A percentile compares a stretch with the other conserved stretches of the same genome.
Conservation (phyloP, 2,888 invertebrate genomes). For the Lepas anatifera region DNA sequence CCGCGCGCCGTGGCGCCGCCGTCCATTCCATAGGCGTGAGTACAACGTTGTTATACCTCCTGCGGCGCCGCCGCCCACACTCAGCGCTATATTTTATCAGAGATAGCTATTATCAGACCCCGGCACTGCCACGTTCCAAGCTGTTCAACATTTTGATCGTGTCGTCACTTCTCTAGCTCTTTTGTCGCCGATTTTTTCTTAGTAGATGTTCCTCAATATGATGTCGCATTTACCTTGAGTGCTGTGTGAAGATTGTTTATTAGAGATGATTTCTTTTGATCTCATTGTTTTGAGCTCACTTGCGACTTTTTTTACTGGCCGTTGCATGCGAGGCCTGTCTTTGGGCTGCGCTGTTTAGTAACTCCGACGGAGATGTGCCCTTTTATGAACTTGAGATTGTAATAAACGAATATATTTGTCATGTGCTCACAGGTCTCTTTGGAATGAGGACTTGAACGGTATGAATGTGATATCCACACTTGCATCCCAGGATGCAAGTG, state of each 20-base stretch:
- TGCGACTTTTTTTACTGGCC: neutral
- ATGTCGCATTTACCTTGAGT: neutral
- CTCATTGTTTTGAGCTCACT: conserved; percentile 2
- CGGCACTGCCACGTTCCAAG: neutral
- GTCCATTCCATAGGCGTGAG: conserved; percentile 9
- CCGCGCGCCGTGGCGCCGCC: neutral
- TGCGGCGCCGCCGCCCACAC: neutral
- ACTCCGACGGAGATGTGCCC: neutral
- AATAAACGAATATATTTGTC: neutral
- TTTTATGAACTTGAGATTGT: neutral
- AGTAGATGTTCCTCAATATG: neutral
- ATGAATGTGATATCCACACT: no score
- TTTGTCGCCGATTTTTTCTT: neutral
- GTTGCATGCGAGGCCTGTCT: neutral
- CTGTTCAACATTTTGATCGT: neutral
- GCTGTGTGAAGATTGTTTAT: neutral
- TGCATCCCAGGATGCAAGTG: no score
- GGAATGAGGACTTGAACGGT: no score
- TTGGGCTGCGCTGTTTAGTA: neutral
- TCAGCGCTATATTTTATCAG: neutral
- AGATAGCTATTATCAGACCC: neutral
- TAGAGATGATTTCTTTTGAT: neutral
- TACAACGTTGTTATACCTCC: conserved; percentile 12
- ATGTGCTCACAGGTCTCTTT: no score
- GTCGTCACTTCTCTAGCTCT: no score